phyloP scores from a whole-genome alignment of 2,113 vertebrate species.

The Leptobrachium ailaonicum region DNA sequence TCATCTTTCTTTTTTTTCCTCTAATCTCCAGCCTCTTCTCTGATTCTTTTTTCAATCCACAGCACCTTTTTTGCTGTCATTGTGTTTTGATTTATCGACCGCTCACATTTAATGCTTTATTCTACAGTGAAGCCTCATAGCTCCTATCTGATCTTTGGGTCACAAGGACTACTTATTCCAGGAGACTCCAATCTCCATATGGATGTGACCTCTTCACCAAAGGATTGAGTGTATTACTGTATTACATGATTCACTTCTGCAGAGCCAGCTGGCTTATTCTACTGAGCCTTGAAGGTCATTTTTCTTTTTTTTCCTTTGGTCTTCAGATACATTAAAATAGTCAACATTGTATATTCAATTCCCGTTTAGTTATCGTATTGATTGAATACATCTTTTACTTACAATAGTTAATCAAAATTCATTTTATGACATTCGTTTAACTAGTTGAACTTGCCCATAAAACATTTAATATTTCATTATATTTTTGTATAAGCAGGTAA shows the following conservation, averaged over 20 bases:
- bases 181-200: conserved; percentile 61
- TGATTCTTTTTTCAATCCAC: background rate
- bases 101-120: conserved; percentile 43
- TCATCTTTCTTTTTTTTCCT: no score
- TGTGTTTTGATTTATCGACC: conserved; percentile 59
- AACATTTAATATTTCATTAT: no score
- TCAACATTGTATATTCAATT: background rate
- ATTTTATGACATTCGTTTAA: no score
- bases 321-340: conserved; percentile 52
- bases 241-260: conserved; percentile 50
- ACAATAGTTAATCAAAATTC: no score
- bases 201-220: conserved; percentile 53
- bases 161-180: conserved; percentile 59
- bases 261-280: conserved; percentile 53
- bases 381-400: no score
- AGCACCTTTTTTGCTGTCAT: conserved; percentile 51
- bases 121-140: conserved; percentile 43
- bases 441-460: no score
- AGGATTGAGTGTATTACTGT: conserved; percentile 58
- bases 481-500: no score
- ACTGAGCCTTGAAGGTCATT: conserved; percentile 48
- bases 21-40: no score
- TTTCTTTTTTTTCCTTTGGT: conserved; percentile 61
- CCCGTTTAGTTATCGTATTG: background rate
- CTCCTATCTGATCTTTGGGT: conserved; percentile 60